Base-by-base conservation (phyloP, 2,888 invertebrate genomes). In the Lithosia quadra region DNA sequence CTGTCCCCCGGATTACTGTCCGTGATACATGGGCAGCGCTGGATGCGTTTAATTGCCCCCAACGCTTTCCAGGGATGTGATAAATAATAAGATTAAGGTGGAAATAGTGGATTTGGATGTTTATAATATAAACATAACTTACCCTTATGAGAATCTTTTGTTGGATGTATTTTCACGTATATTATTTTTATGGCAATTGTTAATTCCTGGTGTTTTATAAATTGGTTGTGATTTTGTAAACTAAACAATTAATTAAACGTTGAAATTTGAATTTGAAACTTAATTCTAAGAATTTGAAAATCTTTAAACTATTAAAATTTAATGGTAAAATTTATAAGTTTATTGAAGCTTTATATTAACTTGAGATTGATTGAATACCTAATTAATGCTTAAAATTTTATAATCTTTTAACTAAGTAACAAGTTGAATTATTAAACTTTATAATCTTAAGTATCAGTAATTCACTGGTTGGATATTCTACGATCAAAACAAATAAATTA, bases 11-110 rank as follows among this genome's bases (percentile, higher is more conserved):
- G 94, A 92, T 94, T 94, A 93, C 91, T 84, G 84, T 79, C 82
- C 85, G 86, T 94, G 93, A 94, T 93, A 91, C 93, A 94, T 90
- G 86, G 88, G 86, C 81, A 84, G 90, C 91, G 84, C 88, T 91
- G 94, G 93, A 91, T 94, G 94, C 94, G 92, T 93, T 94, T 94
- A 94, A 94, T 94, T 94, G 94, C 92, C 87, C 81, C 86, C 84
- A 86, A 89, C 92, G 92, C 90, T 91, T 91, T 88, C 88, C 86
- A 86, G 82, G 80, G 78, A 73, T 77, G 84, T 89, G 87, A 92
- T 93, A 94, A 92, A 93, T 92, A 91, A 91, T 91, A 93, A 93
- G 93, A 94, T 93, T 93, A 93, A 92, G 92, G 92, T 89, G 86
- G 77, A 83, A 81, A 86, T 90, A 90, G 88, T 88, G 85, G 84